Conservation (phyloP, 2,888 invertebrate genomes). For the Parochlus steinenii region DNA sequence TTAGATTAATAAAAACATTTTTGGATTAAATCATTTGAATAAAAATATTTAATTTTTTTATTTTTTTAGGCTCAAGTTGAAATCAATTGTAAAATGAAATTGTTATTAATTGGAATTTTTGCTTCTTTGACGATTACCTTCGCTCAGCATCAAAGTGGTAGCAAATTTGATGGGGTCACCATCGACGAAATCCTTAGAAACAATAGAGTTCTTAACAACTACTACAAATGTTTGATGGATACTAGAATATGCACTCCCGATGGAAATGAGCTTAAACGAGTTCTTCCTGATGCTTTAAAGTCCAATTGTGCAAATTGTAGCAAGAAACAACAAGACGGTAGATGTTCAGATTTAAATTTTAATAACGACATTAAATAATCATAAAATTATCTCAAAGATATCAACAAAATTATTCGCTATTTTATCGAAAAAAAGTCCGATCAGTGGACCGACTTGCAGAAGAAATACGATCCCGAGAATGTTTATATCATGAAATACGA, state of each 20-base stretch:
- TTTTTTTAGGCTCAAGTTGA: too few relatives aligned
- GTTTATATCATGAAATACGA: conserved; percentile 47
- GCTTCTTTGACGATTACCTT: too few relatives aligned
- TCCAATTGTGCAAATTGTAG: conserved; percentile 52
- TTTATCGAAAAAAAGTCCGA: conserved; percentile 46
- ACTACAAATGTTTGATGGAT: conserved; percentile 46
- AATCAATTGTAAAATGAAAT: too few relatives aligned
- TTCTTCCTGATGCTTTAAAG: conserved; percentile 52
- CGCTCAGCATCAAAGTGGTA: conserved; percentile 38
- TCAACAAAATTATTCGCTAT: too few relatives aligned
- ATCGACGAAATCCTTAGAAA: conserved; percentile 45
- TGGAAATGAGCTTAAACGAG: conserved; percentile 49
- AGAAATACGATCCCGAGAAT: conserved; percentile 51
- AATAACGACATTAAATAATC: too few relatives aligned
- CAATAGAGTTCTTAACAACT: conserved; percentile 42
- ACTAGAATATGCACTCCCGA: conserved; percentile 48
- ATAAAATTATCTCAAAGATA: too few relatives aligned
- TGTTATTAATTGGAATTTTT: too few relatives aligned
- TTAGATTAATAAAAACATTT: too few relatives aligned
- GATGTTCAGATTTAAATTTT: too few relatives aligned
- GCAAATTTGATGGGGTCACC: conserved; percentile 50
- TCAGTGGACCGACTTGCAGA: conserved; percentile 45
- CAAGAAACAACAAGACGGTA: too few relatives aligned
- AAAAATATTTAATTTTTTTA: too few relatives aligned
- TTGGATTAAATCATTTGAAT: too few relatives aligned